A percentile compares a stretch with the other conserved stretches of the same genome.
phyloP scores from a whole-genome alignment of 1,140 invertebrate species.

The Drosophila chauvacae region DNA sequence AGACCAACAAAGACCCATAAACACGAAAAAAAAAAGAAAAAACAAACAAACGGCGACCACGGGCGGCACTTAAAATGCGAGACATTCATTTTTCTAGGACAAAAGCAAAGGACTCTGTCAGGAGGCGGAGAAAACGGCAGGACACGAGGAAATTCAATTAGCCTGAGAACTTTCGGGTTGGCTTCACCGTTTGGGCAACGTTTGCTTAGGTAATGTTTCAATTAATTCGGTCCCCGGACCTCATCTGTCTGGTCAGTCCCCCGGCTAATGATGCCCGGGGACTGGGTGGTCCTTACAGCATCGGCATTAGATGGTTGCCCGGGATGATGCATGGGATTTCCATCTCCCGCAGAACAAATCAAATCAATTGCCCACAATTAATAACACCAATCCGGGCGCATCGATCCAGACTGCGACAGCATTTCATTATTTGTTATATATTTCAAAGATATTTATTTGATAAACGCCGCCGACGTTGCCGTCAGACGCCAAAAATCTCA shows the following conservation, averaged over 20 bases:
- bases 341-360: conserved; percentile 57
- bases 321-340: conserved; percentile 49
- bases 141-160: conserved; percentile 82
- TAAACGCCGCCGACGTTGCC: conserved; percentile 74
- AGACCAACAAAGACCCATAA: conserved; percentile 54
- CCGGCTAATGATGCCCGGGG: conserved; percentile 60
- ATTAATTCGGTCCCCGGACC: conserved; percentile 65
- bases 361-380: conserved; percentile 76
- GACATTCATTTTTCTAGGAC: conserved; percentile 74
- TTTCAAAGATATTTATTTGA: conserved; percentile 82
- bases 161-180: conserved; percentile 55
- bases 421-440: conserved; percentile 82
- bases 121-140: conserved; percentile 6
- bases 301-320: conserved; percentile 12
- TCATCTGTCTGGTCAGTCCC: conserved; percentile 23
- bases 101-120: background rate
- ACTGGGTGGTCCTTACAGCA: conserved; percentile 35
- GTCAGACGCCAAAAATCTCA: conserved; percentile 80
- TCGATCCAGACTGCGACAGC: conserved; percentile 60
- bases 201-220: conserved; percentile 83
- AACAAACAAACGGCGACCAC: conserved; percentile 33
- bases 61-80: conserved; percentile 78
- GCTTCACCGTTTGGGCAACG: conserved; percentile 46
- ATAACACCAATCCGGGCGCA: conserved; percentile 68
- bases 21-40: background rate